Evolutionary conservation across 2,797 vertebrate genomes (phyloP), one percentile per base, ranked within the genome.

Genomic region (Uromys caudimaculatus): DNA sequence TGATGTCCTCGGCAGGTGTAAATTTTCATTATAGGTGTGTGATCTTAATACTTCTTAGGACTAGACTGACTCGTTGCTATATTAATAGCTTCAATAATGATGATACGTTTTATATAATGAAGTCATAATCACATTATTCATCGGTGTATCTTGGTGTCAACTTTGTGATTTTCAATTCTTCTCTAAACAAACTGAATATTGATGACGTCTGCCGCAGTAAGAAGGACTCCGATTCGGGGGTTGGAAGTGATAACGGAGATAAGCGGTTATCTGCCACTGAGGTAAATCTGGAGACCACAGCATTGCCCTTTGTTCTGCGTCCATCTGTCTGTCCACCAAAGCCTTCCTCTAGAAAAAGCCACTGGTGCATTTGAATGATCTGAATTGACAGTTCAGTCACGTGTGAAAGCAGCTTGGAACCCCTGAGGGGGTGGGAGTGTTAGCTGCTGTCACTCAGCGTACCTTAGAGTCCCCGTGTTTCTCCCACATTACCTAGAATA

Each of bases 171-270:
- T 95, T 93, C n/a, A 13, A 93, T 96, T 54, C 93, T 23, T 84
- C 90, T 52, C 90, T 84, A 14, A 97, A 96, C 52, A 35, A 23
- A 71, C 98, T 95, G 98, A 99, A 99, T 97, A 99, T 99, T 90
- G 99, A 99, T 98, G 99, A 99, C 96, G 98, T 99, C 95, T 99
- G 99, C 97, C 99, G 98, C 98, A 99, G 99, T 98, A 99, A 99
- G 98, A 99, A 99, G 97, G 99, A 99, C 98, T 99, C 99, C 3
- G 99, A 99, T 98, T 99, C 99, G 0, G 99, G 99, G 91, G 99
- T 99, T 90, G 99, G 99, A 97, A 99, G 99, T 87, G 99, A 99
- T 98, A 99, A 99, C 73, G 99, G 99, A 83, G 99, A 99, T 98
- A 99, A 99, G 97, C 99, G 99, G 54, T 99, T 99, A 79, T 99